Evolutionary conservation across 92 coral and sea anemone species (phyloP), one percentile per base, ranked within the genome.

Genomic region (Desmophyllum pertusum): DNA sequence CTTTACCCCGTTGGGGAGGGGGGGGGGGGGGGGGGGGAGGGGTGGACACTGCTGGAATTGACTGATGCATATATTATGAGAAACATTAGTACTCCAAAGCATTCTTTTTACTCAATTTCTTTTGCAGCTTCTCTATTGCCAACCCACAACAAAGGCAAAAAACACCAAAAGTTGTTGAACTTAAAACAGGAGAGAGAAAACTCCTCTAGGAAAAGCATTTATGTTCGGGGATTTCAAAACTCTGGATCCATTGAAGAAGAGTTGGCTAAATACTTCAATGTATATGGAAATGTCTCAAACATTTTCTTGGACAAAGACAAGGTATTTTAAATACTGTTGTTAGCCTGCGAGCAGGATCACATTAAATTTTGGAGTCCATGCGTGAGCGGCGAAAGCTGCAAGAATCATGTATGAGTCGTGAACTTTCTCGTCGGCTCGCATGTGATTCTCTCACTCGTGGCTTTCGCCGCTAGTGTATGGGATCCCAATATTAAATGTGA

Each of bases 261-360:
- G 40, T 84, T 96, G 63, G 53, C 77, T 25, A 75, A 84, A 25
- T 91, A 90, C 83, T 96, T 96, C 50, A 86, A 81, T 53, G 57
- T 25, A 4, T 96, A 82, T 96, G 98, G 98, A 10, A 86, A 85
- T 66, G 96, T 94, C 41, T 73, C 83, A 30, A 94, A 86, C 68
- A 83, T 96, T n/a, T 94, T 90, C 86, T 82, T 96, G 81, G 98
- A 96, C 74, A 96, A 96, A 75, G 93, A 96, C 70, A 94, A 96
- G 98, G 98, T 94, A 77, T 21, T 19, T 37, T 35, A 67, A 67
- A 33, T 1, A 33, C 0, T 29, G n/a, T n/a, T n/a, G n/a, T n/a
- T n/a, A n/a, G n/a, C n/a, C n/a, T n/a, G n/a, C n/a, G n/a, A n/a
- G n/a, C n/a, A n/a, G n/a, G n/a, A n/a, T n/a, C n/a, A n/a, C n/a